Conservation (phyloP, 2,113 vertebrate genomes). For the Numida meleagris region DNA sequence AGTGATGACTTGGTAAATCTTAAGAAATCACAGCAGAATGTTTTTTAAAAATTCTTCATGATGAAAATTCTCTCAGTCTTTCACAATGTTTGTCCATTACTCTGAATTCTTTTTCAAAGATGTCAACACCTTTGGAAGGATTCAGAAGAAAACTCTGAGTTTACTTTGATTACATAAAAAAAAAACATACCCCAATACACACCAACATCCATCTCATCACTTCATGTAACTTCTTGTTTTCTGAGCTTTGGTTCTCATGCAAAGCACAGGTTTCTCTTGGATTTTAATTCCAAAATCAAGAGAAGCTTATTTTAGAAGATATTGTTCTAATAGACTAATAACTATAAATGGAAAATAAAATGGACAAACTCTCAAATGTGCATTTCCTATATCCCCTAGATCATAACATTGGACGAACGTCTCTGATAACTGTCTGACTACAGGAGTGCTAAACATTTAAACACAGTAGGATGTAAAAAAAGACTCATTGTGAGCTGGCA, state of each 20-base stretch:
- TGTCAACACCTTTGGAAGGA: neutral
- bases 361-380: neutral
- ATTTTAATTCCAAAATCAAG: neutral
- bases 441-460: neutral
- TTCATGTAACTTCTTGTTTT: neutral
- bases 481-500: too few species aligned
- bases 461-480: neutral
- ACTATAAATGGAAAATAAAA: neutral
- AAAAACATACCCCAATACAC: too few species aligned
- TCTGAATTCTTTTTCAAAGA: neutral
- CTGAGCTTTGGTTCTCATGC: neutral
- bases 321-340: neutral
- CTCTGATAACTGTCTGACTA: neutral
- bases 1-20: neutral
- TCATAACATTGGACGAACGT: neutral
- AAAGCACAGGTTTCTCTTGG: neutral
- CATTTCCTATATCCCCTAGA: fast-evolving
- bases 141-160: neutral
- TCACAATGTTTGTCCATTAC: neutral
- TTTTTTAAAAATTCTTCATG: neutral
- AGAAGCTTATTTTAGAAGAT: neutral
- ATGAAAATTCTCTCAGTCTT: neutral
- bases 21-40: neutral
- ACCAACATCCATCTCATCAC: neutral
- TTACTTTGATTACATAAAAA: neutral